These are phyloP conservation scores for Vespertilio murinus DNA, from an alignment of 2,797 vertebrate genomes.

Conservation along the genomic window DNA sequence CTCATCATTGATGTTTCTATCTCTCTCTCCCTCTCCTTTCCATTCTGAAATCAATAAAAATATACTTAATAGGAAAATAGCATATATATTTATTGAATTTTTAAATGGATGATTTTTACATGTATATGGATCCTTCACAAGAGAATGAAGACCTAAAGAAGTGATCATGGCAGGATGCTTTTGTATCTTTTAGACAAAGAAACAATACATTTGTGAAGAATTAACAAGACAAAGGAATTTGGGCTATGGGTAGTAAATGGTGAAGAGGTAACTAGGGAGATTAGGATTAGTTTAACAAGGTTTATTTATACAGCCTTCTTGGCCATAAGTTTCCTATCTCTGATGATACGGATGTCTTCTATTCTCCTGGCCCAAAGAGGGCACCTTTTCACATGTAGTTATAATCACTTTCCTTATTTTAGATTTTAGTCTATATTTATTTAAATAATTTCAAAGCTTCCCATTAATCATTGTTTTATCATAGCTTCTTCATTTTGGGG, in stretches of 20 bases:
- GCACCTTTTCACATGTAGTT: background rate
- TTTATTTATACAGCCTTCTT: background rate
- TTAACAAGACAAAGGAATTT: background rate
- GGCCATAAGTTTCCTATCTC: background rate
- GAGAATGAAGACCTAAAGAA: background rate
- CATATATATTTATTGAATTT: background rate
- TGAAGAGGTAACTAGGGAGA: background rate
- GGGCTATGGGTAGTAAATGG: background rate
- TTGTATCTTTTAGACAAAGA: slow-evolving; percentile 3
- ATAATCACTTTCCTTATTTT: background rate
- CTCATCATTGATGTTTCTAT: too few species aligned
- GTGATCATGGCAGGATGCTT: background rate
- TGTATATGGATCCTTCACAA: background rate
- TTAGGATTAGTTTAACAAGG: background rate
- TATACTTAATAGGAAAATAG: background rate
- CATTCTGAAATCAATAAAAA: too few species aligned
- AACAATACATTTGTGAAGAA: background rate
- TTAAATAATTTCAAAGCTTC: slow-evolving; percentile 20
- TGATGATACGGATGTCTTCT: background rate
- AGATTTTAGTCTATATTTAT: background rate
- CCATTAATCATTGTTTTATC: background rate
- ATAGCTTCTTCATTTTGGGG: background rate
- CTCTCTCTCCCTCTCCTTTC: too few species aligned
- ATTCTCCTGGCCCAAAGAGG: background rate
- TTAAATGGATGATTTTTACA: background rate